These are phyloP conservation scores for Nibea coibor DNA, from an alignment of 2,113 vertebrate genomes.

Conservation along the genomic window DNA sequence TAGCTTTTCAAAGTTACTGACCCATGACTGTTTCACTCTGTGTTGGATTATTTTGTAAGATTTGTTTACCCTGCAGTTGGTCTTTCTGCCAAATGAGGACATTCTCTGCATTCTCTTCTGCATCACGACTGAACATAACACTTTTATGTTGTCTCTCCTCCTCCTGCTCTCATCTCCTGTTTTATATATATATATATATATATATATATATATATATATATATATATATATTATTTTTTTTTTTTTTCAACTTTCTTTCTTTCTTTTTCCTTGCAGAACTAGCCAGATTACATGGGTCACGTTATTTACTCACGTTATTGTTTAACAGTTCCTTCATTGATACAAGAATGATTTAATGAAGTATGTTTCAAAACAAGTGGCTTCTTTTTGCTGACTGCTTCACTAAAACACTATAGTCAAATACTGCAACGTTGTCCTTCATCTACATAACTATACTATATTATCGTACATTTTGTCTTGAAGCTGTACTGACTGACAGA, in stretches of 20 bases:
- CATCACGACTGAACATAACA: background rate
- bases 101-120: background rate
- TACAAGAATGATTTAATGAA: too few relatives aligned
- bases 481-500: background rate
- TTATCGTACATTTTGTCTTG: too few relatives aligned
- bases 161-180: background rate
- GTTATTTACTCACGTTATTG: too few relatives aligned
- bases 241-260: background rate
- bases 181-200: too few relatives aligned
- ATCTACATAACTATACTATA: background rate
- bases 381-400: background rate
- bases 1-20: constrained; percentile 3
- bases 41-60: background rate
- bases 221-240: too few relatives aligned
- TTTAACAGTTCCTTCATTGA: too few relatives aligned
- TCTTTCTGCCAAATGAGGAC: background rate
- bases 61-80: constrained; percentile 5
- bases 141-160: background rate
- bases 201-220: too few relatives aligned
- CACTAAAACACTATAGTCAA: background rate
- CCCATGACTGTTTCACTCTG: background rate
- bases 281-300: background rate
- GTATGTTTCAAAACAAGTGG: too few relatives aligned
- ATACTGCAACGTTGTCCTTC: background rate
- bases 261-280: background rate